Evolutionary conservation across 2,888 invertebrate species (phyloP).

Genomic region (Pilophorus perplexus): DNA sequence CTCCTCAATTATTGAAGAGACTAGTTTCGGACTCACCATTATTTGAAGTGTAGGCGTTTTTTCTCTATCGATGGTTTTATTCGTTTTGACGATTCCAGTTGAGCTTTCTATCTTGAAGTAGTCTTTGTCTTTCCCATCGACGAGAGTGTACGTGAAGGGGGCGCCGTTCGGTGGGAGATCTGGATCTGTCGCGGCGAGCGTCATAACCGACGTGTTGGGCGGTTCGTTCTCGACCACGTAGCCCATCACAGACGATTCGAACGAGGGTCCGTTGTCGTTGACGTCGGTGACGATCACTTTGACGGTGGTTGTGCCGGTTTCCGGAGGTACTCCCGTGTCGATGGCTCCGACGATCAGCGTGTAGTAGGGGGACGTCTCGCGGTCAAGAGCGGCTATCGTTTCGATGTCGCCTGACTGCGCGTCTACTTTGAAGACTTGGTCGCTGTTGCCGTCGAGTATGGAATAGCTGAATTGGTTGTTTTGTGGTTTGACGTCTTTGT

Average conservation of each 20-base stretch:
- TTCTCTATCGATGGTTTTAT: constrained; percentile 79
- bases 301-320: constrained; percentile 85
- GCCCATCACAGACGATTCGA: constrained; percentile 70
- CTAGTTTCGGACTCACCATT: constrained; percentile 57
- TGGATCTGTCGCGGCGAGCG: constrained; percentile 81
- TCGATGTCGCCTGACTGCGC: constrained; percentile 80
- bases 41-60: constrained; percentile 70
- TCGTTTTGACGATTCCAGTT: constrained; percentile 76
- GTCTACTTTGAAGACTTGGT: constrained; percentile 81
- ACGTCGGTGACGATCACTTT: constrained; percentile 77
- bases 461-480: constrained; percentile 91
- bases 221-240: constrained; percentile 84
- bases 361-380: constrained; percentile 74
- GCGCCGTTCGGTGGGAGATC: constrained; percentile 88
- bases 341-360: constrained; percentile 80
- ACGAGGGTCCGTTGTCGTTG: constrained; percentile 90
- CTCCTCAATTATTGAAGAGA: too few relatives aligned
- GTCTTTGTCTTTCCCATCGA: constrained; percentile 75
- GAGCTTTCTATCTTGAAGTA: constrained; percentile 74
- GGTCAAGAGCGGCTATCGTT: constrained; percentile 68
- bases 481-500: constrained; percentile 85
- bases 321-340: constrained; percentile 83
- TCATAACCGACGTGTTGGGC: constrained; percentile 76
- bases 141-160: constrained; percentile 77
- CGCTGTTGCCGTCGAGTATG: constrained; percentile 77